These are phyloP conservation scores for Odontocolon sp. DNA, from an alignment of 2,888 invertebrate species.

Conservation along the genomic window DNA sequence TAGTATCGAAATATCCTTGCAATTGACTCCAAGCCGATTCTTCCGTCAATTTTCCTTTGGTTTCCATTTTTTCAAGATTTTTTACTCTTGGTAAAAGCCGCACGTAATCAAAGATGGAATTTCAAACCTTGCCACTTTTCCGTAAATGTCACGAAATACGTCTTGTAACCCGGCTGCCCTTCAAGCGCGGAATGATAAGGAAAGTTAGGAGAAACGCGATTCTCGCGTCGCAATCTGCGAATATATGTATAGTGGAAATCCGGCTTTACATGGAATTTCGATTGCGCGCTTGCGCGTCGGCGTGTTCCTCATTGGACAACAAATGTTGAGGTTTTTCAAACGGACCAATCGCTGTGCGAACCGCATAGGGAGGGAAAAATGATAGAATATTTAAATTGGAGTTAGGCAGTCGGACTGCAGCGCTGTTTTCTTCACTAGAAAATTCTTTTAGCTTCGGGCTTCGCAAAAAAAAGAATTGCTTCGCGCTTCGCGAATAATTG, in stretches of 20 bases:
- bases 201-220: constrained; percentile 5
- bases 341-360: no score
- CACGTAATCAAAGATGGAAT: background rate
- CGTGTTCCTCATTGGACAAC: background rate
- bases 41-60: constrained; percentile 82
- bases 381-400: no score
- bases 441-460: no score
- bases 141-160: constrained; percentile 29
- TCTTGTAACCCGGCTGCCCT: constrained; percentile 50
- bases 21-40: constrained; percentile 90
- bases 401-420: no score
- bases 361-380: no score
- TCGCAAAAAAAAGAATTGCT: no score
- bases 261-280: background rate
- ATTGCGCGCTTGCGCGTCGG: background rate
- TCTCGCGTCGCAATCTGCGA: no score
- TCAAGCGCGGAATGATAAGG: constrained; percentile 55
- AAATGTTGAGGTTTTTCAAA: background rate
- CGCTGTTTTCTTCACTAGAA: no score
- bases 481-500: no score
- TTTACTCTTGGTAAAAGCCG: background rate
- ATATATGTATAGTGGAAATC: no score
- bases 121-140: constrained; percentile 24
- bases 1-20: constrained; percentile 87
- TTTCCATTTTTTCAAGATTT: constrained; percentile 79